Percentiles rank a stretch among this genome's conserved stretches.
Evolutionary conservation across 2,888 invertebrate species (phyloP).

Genomic region (Hipparchia semele): DNA sequence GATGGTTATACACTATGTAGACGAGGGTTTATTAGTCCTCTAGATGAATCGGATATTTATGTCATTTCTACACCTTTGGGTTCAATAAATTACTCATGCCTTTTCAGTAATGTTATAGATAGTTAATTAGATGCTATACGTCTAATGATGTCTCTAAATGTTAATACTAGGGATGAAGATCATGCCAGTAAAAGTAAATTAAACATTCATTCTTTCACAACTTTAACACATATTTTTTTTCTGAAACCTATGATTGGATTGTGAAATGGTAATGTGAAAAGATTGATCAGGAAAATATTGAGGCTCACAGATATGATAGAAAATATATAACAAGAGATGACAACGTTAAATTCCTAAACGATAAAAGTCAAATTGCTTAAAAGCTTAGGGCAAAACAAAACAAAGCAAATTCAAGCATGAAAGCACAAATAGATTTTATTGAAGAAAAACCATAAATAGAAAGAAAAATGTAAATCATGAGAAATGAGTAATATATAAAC

Average conservation of each 20-base stretch:
- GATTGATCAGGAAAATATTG: neutral
- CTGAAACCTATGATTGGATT: neutral
- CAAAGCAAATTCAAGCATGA: slow-evolving; percentile 25
- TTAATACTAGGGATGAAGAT: slow-evolving; percentile 9
- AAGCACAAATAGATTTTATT: slow-evolving; percentile 24
- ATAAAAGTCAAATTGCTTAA: neutral
- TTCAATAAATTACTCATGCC: slow-evolving; percentile 45
- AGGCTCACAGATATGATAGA: neutral
- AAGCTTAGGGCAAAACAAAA: neutral
- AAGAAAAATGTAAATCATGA: slow-evolving; percentile 56
- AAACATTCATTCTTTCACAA: neutral
- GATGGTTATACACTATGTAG: slow-evolving; percentile 57
- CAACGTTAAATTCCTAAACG: neutral
- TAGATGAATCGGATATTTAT: slow-evolving; percentile 49
- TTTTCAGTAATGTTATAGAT: slow-evolving; percentile 4
- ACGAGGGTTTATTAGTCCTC: slow-evolving; percentile 57
- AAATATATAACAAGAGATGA: neutral
- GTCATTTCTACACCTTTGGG: slow-evolving; percentile 78
- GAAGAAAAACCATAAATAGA: slow-evolving; percentile 48
- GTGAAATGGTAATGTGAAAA: neutral
- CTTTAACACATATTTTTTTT: neutral
- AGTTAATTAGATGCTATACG: neutral
- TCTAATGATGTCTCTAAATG: slow-evolving; percentile 3
- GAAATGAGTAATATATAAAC: slow-evolving; percentile 58
- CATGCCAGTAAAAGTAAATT: slow-evolving; percentile 8